Evolutionary conservation across 2,888 invertebrate genomes (phyloP).

Genomic region (Drosophila birchii): DNA sequence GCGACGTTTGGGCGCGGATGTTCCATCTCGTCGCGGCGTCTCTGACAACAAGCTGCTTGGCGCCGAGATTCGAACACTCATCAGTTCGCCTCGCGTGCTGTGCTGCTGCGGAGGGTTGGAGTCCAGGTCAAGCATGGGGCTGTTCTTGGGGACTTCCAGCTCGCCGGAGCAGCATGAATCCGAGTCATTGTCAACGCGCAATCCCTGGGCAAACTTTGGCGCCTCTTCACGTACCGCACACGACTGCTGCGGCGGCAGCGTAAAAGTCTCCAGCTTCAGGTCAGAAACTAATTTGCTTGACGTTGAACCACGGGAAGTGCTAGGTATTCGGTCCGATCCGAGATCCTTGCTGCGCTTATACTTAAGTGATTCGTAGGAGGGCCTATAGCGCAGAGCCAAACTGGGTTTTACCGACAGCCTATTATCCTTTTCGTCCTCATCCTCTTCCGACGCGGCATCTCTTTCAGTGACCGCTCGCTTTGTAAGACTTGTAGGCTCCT

Average conservation of each 20-base stretch:
- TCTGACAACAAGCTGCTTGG: conserved; percentile 14
- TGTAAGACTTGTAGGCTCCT: conserved; percentile 12
- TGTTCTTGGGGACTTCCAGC: conserved; percentile 43
- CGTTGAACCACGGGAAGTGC: conserved; percentile 1
- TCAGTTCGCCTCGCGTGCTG: background rate
- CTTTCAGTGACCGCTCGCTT: conserved; percentile 15
- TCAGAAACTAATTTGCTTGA: conserved; percentile 12
- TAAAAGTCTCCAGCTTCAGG: conserved; percentile 58
- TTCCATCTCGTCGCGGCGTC: background rate
- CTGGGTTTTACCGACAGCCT: conserved; percentile 23
- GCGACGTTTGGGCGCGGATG: conserved; percentile 37
- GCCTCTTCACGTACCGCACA: conserved; percentile 68
- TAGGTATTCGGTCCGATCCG: conserved; percentile 2
- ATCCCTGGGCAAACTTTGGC: conserved; percentile 63
- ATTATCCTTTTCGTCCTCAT: conserved; percentile 1
- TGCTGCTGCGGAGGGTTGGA: conserved; percentile 6
- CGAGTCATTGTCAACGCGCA: conserved; percentile 45
- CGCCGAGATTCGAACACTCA: conserved; percentile 26
- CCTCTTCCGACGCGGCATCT: background rate
- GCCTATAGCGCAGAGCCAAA: conserved; percentile 67
- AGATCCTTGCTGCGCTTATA: conserved; percentile 43
- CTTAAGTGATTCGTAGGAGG: conserved; percentile 67
- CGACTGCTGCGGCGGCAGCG: conserved; percentile 65
- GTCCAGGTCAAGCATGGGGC: conserved; percentile 32
- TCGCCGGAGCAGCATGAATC: conserved; percentile 59